Conservation (phyloP, 1,140 invertebrate genomes). For the Euura saliciscinereae region DNA sequence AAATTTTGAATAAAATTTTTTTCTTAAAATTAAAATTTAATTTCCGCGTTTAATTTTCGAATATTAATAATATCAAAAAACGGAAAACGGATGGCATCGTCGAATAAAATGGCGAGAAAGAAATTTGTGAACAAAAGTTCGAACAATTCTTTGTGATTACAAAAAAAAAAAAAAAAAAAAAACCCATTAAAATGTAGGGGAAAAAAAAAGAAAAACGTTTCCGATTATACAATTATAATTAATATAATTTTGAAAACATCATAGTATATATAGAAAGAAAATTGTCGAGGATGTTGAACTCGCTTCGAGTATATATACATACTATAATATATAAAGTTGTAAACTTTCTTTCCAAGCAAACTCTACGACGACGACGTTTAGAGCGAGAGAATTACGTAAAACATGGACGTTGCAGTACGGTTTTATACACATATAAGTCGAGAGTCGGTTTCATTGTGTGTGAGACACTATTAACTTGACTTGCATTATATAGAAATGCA, state of each 20-base stretch:
- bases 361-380: constrained; percentile 46
- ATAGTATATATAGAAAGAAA: constrained; percentile 14
- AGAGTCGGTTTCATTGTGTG: constrained; percentile 25
- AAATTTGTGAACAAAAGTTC: no score
- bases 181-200: no score
- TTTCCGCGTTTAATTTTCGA: no score
- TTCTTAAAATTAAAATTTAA: no score
- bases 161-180: constrained; percentile 3
- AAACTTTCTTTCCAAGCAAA: constrained; percentile 45
- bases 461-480: not conserved
- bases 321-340: not conserved
- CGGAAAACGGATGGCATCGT: no score
- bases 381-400: constrained; percentile 46
- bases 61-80: no score
- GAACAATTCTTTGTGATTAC: no score
- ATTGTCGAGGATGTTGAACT: constrained; percentile 50
- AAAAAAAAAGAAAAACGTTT: no score
- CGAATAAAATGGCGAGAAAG: no score
- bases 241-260: no score
- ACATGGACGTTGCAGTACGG: constrained; percentile 22
- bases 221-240: no score
- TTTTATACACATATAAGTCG: not conserved
- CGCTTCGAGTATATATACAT: constrained; percentile 22
- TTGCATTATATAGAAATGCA: constrained; percentile 24
- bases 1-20: no score